Base-by-base conservation (phyloP, 2,113 vertebrate species). In the Thalassoma bifasciatum region DNA sequence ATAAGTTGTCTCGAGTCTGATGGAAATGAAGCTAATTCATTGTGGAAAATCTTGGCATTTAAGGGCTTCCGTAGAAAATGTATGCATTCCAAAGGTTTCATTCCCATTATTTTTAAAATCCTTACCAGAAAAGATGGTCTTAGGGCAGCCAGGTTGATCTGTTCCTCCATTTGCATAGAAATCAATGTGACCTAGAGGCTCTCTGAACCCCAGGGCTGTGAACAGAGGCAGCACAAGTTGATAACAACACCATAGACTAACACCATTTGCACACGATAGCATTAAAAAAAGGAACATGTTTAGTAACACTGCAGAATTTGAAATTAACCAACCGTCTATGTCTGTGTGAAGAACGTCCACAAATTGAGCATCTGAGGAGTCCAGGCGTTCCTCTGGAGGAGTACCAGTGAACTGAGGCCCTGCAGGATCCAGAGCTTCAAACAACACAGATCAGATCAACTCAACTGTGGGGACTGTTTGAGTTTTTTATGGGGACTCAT, bases 311-410 rank as follows among this genome's bases (percentile, higher is more conserved):
- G 30, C 6, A 30, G 30, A 4, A 30, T 30, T 30, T 30, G 3
- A 30, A 6, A 6, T 6, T 30, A 30, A 61, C 69, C 88, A 91
- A 99, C 97, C 93, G 47, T 97, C 92, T 10, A 75, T 86, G 74
- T 99, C 96, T 22, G 96, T 94, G 90, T 99, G 98, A n/a, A 99
- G 88, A 2, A 93, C 95, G 50, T 99, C 98, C 47, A 99, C 96
- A 91, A 99, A 96, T 58, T 93, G 86, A 0, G 98, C 98, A 38
- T 99, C 97, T 0, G 80, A 88, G 2, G 74, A 76, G 90, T 98
- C 95, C 86, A 99, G 88, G 46, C 96, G 94, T 0, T 64, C 2
- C 10, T 93, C 75, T 9, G 82, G 75, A 3, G 89, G 51, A 1
- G 65, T 83, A 14, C 71, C 65, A 24, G 86, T 94, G 82, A 97